Conservation (phyloP, 64 coral and sea anemone species). For the Stichodactyla mertensii region DNA sequence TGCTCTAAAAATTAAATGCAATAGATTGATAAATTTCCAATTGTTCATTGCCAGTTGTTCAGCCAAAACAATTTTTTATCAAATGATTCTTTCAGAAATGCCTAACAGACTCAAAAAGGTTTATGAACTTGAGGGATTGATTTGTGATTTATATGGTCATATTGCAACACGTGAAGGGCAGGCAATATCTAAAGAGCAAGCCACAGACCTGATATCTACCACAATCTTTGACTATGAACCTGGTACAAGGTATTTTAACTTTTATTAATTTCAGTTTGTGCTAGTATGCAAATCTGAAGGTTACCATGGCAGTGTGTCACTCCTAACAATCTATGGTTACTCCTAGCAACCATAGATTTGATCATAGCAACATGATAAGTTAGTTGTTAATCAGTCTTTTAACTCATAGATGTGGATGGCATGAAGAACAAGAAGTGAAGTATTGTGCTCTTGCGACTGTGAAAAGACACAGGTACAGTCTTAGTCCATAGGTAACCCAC, state of each 20-base stretch:
- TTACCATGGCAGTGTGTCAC: no score
- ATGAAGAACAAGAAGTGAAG: slow-evolving; percentile 82
- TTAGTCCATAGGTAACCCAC: not conserved
- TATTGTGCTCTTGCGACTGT: slow-evolving; percentile 87
- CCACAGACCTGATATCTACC: slow-evolving; percentile 80
- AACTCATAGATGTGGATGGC: slow-evolving; percentile 65
- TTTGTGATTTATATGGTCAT: slow-evolving; percentile 75
- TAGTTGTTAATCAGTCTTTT: not conserved
- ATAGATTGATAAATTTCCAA: not conserved
- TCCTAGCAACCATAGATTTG: no score
- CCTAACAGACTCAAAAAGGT: slow-evolving; percentile 90
- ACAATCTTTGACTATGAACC: slow-evolving; percentile 97
- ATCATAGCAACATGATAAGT: not conserved
- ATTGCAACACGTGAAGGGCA: slow-evolving; percentile 23
- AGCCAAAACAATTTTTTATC: not conserved
- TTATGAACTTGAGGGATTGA: slow-evolving; percentile 86
- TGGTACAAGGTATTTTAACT: slow-evolving; percentile 53
- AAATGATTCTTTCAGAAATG: slow-evolving; percentile 43
- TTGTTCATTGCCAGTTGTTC: not conserved
- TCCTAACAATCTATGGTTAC: no score
- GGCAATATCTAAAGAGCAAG: slow-evolving; percentile 74
- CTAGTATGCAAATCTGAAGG: no score
- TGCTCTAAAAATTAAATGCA: no score
- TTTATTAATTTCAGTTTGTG: not conserved
- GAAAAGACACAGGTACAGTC: slow-evolving; percentile 63